These are phyloP conservation scores for Hyles lineata DNA, from an alignment of 2,888 invertebrate genomes.

Conservation along the genomic window DNA sequence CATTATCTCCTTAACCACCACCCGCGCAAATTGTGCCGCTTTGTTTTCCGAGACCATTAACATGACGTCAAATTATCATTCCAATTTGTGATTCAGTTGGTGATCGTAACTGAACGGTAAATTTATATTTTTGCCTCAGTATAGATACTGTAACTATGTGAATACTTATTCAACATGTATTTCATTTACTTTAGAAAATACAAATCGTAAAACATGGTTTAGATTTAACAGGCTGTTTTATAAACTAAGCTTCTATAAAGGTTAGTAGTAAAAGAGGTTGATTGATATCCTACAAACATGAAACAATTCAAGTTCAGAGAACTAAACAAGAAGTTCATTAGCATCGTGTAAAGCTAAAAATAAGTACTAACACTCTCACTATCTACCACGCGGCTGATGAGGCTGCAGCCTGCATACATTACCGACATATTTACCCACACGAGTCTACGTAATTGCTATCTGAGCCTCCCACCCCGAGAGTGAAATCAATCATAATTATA, in stretches of 20 bases:
- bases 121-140: too few relatives aligned
- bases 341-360: constrained; percentile 18
- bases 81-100: not conserved
- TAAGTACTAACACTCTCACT: constrained; percentile 25
- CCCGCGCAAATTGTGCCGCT: constrained; percentile 31
- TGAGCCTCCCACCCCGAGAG: constrained; percentile 23
- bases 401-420: constrained; percentile 2
- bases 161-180: too few relatives aligned
- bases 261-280: not conserved
- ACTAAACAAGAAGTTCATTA: constrained; percentile 17
- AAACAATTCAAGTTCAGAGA: not conserved
- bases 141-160: too few relatives aligned
- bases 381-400: constrained; percentile 6
- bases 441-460: constrained; percentile 10
- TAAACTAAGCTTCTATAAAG: too few relatives aligned
- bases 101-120: too few relatives aligned
- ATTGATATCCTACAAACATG: not conserved
- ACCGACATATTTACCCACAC: constrained; percentile 21
- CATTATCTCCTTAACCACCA: constrained; percentile 33
- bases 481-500: constrained; percentile 39
- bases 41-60: constrained; percentile 8
- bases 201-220: too few relatives aligned
- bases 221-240: too few relatives aligned
- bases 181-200: too few relatives aligned
- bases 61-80: not conserved